Evolutionary conservation across 2,113 vertebrate genomes (phyloP).

Genomic region (Rana temporaria): DNA sequence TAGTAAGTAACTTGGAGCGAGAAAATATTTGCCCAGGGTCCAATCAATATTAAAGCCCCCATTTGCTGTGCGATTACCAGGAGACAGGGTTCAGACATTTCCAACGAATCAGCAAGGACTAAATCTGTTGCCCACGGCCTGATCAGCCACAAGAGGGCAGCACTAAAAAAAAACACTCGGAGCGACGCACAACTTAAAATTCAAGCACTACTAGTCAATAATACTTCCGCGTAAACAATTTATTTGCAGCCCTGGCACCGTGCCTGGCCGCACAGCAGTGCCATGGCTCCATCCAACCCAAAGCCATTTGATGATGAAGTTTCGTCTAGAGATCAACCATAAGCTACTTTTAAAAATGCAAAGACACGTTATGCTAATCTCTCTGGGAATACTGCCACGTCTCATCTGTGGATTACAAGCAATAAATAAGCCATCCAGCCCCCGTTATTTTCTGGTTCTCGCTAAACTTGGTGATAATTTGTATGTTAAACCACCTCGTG

Average conservation of each 20-base stretch:
- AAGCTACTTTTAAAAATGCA: slow-evolving; percentile 21
- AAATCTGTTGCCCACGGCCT: no score
- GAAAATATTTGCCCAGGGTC: no score
- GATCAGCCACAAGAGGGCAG: no score
- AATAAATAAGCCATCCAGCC: slow-evolving; percentile 13
- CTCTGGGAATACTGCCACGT: slow-evolving; percentile 41
- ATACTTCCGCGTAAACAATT: not conserved
- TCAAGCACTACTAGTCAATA: no score
- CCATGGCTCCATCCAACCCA: slow-evolving; percentile 32
- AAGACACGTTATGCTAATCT: slow-evolving; percentile 33
- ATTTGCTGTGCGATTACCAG: no score
- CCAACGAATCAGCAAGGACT: no score
- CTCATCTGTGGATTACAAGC: slow-evolving; percentile 1
- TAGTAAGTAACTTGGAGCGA: no score
- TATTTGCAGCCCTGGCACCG: not conserved
- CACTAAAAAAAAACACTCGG: no score
- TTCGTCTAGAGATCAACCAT: slow-evolving; percentile 28
- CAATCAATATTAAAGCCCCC: no score
- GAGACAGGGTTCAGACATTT: no score
- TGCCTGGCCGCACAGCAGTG: not conserved
- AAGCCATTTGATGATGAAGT: slow-evolving; percentile 30
- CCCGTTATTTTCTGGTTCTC: slow-evolving; percentile 14
- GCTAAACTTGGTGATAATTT: slow-evolving; percentile 24
- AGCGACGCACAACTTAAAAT: no score
- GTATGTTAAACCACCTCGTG: slow-evolving; percentile 20